Base-by-base conservation (phyloP, 2,888 invertebrate species). In the Oligia latruncula region DNA sequence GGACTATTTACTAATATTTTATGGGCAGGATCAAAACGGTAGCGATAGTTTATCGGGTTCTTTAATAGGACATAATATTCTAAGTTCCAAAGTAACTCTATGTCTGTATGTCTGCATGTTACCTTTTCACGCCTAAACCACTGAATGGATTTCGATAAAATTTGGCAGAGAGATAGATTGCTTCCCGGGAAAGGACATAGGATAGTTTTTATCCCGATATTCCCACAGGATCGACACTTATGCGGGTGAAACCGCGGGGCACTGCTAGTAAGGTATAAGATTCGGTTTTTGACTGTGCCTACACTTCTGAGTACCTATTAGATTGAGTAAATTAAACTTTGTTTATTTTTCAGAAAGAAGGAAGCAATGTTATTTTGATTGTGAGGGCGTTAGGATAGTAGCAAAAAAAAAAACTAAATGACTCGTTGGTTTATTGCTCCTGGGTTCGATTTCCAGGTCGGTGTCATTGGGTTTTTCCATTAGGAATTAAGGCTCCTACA, bases 1-100 rank as follows among this genome's bases (percentile, higher is more conserved):
- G 88, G 85, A 90, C 89, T 90, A 89, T 90, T 90, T 89, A 84
- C 85, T 81, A 87, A 91, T 90, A 90, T 91, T 90, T 90, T 91
- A 83, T 82, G 62, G 77, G 29, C 68, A 71, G 75, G 79, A 84
- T 88, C 81, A 84, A 82, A 81, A 88, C 89, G 83, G 89, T 87
- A 87, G 89, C 81, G 71, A 74, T 79, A 29, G 55, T 83, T 82
- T 86, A 89, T 84, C 35, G 66, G n/a, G 23, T 66, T 67, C 62
- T 62, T 0, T 78, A 85, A 82, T 78, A 84, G 72, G 82, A 68
- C 67, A 58, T 71, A 40, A 35, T 35, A 35, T 35, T 35, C 35
- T 35, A 35, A 35, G 4, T 35, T 35, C 35, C 3, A 35, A 35
- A 35, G 35, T 35, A 35, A 35, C 35, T 35, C 35, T 35, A 35